A percentile compares a stretch with the other conserved stretches of the same genome.
These are phyloP conservation scores for Lycaena phlaeas DNA, from an alignment of 2,888 invertebrate species.

Conservation along the genomic window DNA sequence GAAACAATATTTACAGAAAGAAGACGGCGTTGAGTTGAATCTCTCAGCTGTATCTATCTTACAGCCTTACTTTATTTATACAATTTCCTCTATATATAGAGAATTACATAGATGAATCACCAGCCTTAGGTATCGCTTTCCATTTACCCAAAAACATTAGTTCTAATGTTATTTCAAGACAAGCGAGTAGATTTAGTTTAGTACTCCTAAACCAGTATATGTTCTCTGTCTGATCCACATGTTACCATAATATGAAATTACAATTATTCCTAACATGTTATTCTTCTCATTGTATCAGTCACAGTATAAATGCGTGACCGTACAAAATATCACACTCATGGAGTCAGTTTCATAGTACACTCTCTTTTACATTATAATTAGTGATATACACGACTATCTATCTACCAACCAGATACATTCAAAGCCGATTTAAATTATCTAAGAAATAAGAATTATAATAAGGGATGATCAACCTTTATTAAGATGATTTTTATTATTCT, in stretches of 20 bases:
- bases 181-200: slow-evolving; percentile 25
- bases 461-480: no score
- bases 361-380: neutral
- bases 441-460: no score
- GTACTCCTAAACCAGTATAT: slow-evolving; percentile 10
- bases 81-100: slow-evolving; percentile 30
- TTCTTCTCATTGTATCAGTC: no score
- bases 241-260: no score
- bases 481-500: no score
- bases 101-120: slow-evolving; percentile 55
- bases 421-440: neutral
- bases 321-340: slow-evolving; percentile 4
- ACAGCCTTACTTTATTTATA: slow-evolving; percentile 42
- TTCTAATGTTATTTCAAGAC: slow-evolving; percentile 20
- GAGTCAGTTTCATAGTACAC: neutral
- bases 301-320: neutral
- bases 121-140: slow-evolving; percentile 53
- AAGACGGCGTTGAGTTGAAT: slow-evolving; percentile 48
- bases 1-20: slow-evolving; percentile 27
- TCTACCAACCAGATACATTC: slow-evolving; percentile 4
- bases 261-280: no score
- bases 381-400: neutral
- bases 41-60: slow-evolving; percentile 44
- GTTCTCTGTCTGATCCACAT: neutral
- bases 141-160: slow-evolving; percentile 30